Conservation (phyloP, 2,113 vertebrate species). For the Ammodytes marinus region DNA sequence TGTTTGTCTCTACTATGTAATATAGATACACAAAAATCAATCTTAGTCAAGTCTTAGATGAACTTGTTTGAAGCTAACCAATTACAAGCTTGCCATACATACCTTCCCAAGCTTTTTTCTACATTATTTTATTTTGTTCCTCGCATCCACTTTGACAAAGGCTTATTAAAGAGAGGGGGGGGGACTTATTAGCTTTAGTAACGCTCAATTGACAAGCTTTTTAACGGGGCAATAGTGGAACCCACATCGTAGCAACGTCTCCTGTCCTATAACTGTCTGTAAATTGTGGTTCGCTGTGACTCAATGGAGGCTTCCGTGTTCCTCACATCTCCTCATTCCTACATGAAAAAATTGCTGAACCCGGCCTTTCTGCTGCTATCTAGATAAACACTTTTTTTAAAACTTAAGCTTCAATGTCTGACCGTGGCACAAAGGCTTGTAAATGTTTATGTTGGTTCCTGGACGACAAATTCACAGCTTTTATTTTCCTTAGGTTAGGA, state of each 20-base stretch:
- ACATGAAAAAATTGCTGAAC: background rate
- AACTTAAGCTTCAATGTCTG: background rate
- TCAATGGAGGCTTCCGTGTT: too few relatives aligned
- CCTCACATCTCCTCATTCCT: background rate
- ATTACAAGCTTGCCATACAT: background rate
- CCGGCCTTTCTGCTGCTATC: background rate
- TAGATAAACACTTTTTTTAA: too few relatives aligned
- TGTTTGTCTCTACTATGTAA: background rate
- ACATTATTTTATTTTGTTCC: background rate
- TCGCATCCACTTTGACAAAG: background rate
- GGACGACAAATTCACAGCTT: conserved; percentile 2
- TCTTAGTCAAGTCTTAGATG: too few relatives aligned
- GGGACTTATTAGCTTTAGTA: background rate
- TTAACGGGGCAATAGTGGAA: too few relatives aligned
- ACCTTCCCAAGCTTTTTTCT: background rate
- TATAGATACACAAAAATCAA: too few relatives aligned
- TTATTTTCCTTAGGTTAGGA: background rate
- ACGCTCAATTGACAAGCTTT: background rate
- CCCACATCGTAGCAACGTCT: background rate
- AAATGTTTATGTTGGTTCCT: conserved; percentile 1
- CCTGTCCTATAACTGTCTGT: background rate
- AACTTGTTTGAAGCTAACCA: background rate
- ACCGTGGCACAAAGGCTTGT: background rate
- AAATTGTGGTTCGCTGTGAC: background rate
- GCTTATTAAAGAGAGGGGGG: background rate